Evolutionary conservation across 2,888 invertebrate species (phyloP), one percentile per base, ranked within the genome.

Genomic region (Conistra vaccinii): DNA sequence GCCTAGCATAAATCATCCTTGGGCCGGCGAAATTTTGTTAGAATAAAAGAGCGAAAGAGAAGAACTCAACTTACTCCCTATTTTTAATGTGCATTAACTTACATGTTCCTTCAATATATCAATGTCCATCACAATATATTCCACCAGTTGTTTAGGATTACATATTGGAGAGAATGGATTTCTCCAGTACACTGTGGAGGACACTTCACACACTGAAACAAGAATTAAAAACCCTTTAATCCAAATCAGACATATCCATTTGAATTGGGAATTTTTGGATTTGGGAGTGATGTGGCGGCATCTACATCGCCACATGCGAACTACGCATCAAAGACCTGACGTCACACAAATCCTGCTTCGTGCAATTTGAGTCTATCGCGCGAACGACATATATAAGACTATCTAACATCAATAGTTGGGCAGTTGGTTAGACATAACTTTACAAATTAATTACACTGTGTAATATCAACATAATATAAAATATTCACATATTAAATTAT

Each of bases 41-140:
- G 26, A 48, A 23, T 29, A 23, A 14, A 2, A 23, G 12, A 20
- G 6, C 12, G 42, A 63, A 20, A 51, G 14, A 6, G 23, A 29
- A 23, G 7, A 23, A 14, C 20, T 12, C 7, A 57, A 66, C 23
- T 17, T 32, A 17, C 5, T n/a, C 23, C 29, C 17, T 65, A 32
- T 66, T 35, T 17, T 26, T 26, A 17, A 23, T 26, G 17, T 53
- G 9, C 23, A 63, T 73, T n/a, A 76, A 94, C 96, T 92, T 91
- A 96, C 96, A 92, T 96, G 94, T 89, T 98, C 97, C 83, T 97
- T 97, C 26, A 99, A 97, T 60, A 97, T 96, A 88, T 99, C 99
- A 76, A 99, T 97, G 91, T 99, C 98, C 98, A 99, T 99, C 1
- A 99, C 98, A 88, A 98, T 97, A 92, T 98, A 99, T 92, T 99